Evolutionary conservation across 37 sponge, comb jelly and placozoan genomes (phyloP), one percentile per base, ranked within the genome.

Genomic region (Halichondria panicea): DNA sequence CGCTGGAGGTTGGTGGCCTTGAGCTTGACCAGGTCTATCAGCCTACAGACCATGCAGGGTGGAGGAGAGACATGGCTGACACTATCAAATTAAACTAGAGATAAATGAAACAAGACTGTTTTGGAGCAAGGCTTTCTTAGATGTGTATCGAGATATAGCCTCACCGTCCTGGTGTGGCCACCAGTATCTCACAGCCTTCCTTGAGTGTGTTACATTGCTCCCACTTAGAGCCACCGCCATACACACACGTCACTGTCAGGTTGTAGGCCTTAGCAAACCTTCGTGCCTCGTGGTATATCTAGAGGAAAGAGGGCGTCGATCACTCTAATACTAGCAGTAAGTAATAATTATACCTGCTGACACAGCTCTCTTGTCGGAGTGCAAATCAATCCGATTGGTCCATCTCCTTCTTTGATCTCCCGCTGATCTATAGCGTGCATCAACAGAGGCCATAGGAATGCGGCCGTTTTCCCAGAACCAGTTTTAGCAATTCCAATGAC

Each of bases 301-400:
- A 64, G n/a, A n/a, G n/a, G n/a, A n/a, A n/a, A n/a, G 34, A 63
- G 4, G 25, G 21, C 21, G 21, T 33, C 35, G 32, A 27, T 2
- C 35, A 13, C 65, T 21, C 31, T 21, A 27, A 34, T 7, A 27
- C 5, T 21, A 24, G 7, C 66, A 66, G 37, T 37, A 42, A 68
- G 4, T 19, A 48, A 22, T 5, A 54, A 19, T 19, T 64, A 22
- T 31, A 91, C 92, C 90, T 96, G 97, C 60, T 95, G 96, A 68
- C 99, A 97, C 42, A 97, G 91, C 81, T 97, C 99, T 66, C 99
- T 80, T 2, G 99, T 97, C n/a, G 99, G 99, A 19, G 95, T 88
- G 76, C 90, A 87, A 44, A 97, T 85, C 35, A 97, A 57, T 9
- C 88, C 99, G 66, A 97, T 95, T 32, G 99, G 99, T 40, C 99